Base-by-base conservation (phyloP, 2,888 invertebrate species). In the Elysia crispata region DNA sequence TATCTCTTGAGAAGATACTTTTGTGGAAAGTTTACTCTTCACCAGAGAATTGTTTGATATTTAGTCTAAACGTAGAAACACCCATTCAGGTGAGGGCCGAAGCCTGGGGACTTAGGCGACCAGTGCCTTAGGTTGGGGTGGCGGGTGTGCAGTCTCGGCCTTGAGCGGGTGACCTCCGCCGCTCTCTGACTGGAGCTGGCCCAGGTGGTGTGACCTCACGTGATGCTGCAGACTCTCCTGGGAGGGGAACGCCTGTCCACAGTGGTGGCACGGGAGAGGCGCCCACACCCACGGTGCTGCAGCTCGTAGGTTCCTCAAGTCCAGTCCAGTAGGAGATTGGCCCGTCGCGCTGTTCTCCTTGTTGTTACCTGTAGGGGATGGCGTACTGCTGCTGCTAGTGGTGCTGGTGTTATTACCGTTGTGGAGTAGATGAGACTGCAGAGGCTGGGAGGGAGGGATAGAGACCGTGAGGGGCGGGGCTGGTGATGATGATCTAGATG, bases 181-280 rank as follows among this genome's bases (percentile, higher is more conserved):
- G 33, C 81, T 50, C 41, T 81, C 79, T 13, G 70, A 31, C 18
- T 41, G 5, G 5, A 69, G 50, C 25, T 79, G 69, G 50, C 62
- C 84, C 11, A 87, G 79, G 77, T 89, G 88, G 82, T 98, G 98
- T 82, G 97, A 97, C 90, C 98, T 95, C 93, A 98, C 96, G 94
- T 98, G 98, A 92, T 98, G 98, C 94, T 98, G 98, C 91, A 98
- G 94, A 85, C 98, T 97, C 81, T 96, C 96, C 93, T 97, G 95
- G 94, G 97, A 98, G 91, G 98, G 97, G 94, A 98, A 98, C 89
- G 97, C 97, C 94, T 98, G 98, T 95, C 96, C 97, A 94, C 98
- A 98, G 93, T 98, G 85, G 80, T 90, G 90, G 81, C 91, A 91
- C 50, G 86, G 87, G 20, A 90, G 90, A 6, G 91, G 91, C 81